These are phyloP conservation scores for Reticulitermes speratus DNA, from an alignment of 1,140 invertebrate species.

Conservation along the genomic window DNA sequence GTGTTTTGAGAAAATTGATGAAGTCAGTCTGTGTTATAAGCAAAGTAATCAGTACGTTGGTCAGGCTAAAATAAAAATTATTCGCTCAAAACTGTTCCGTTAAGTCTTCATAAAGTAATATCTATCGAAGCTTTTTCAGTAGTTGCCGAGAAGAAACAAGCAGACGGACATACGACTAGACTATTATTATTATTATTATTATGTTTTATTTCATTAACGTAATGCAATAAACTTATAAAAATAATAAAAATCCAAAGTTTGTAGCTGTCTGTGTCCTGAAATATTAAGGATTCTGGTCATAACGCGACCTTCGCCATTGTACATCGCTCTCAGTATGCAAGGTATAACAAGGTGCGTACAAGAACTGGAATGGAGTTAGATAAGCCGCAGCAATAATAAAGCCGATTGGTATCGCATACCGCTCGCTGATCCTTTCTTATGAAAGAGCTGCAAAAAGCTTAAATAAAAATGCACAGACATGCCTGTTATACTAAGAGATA, in stretches of 20 bases:
- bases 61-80: too few species aligned
- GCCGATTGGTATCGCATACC: constrained; percentile 13
- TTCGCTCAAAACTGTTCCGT: too few species aligned
- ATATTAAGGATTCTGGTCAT: not conserved
- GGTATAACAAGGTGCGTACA: constrained; percentile 4
- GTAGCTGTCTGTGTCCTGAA: not conserved
- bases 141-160: too few species aligned
- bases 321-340: not conserved
- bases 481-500: not conserved
- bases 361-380: not conserved
- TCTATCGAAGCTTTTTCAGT: too few species aligned
- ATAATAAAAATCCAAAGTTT: not conserved
- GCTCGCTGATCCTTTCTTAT: constrained; percentile 3
- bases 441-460: not conserved
- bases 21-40: too few species aligned
- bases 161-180: too few species aligned
- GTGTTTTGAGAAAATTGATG: too few species aligned
- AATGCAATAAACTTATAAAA: not conserved
- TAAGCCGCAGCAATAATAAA: not conserved
- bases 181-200: too few species aligned
- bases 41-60: too few species aligned
- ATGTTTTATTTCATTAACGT: too few species aligned
- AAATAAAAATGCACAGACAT: not conserved
- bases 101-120: too few species aligned
- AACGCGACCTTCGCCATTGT: not conserved